phyloP scores from a whole-genome alignment of 2,888 invertebrate genomes.

The Epirrita christyi region DNA sequence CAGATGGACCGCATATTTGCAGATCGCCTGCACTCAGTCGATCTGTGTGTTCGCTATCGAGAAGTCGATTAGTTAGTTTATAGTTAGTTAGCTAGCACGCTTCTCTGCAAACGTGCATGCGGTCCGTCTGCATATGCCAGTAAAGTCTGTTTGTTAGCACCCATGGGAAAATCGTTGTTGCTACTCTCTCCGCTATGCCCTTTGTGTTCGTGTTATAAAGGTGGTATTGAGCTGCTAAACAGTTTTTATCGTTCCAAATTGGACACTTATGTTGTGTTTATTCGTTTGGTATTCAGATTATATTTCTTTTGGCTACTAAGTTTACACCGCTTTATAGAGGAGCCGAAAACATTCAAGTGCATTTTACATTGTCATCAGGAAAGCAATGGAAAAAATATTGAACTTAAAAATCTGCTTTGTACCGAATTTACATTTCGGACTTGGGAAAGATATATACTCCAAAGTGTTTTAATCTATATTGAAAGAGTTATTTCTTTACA shows the following conservation, averaged over 20 bases:
- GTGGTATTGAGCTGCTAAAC: constrained; percentile 41
- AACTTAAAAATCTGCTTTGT: too few relatives aligned
- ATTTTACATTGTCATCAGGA: background rate
- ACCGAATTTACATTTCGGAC: too few relatives aligned
- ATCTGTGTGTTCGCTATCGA: too few relatives aligned
- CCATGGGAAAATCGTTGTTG: constrained; percentile 26
- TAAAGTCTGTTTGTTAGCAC: constrained; percentile 1
- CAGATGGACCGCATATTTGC: background rate
- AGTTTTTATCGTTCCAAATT: constrained; percentile 39
- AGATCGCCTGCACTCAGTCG: background rate
- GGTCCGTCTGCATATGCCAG: background rate
- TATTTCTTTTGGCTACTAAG: constrained; percentile 22
- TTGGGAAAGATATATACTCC: too few relatives aligned
- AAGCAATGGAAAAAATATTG: too few relatives aligned
- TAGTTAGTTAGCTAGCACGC: too few relatives aligned
- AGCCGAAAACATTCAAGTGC: background rate
- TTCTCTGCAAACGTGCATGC: background rate
- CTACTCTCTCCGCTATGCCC: constrained; percentile 1
- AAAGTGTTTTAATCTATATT: too few relatives aligned
- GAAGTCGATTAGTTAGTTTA: too few relatives aligned
- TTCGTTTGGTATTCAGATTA: constrained; percentile 34
- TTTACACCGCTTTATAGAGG: background rate
- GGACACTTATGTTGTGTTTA: constrained; percentile 33
- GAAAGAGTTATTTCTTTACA: too few relatives aligned
- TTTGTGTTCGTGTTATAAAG: constrained; percentile 35